Base-by-base conservation (phyloP, 2,888 invertebrate species). In the Tubulanus polymorphus region DNA sequence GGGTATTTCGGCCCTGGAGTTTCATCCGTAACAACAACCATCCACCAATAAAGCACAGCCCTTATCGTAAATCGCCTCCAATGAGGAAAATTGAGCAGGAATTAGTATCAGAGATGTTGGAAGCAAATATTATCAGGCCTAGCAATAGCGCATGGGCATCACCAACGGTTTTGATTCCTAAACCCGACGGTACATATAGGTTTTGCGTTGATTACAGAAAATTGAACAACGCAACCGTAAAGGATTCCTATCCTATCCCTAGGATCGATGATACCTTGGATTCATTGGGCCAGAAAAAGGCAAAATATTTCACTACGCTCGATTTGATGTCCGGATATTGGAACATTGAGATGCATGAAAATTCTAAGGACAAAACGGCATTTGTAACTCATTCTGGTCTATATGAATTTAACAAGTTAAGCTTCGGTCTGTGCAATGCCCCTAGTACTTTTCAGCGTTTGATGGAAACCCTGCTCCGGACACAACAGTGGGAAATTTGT, bases 391-490 rank as follows among this genome's bases (percentile, higher is more conserved):
- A 37, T 12, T 35, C 49, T 27, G 54, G 50, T 3, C 29, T 54
- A 10, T 58, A 51, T 46, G 58, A 58, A 29, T 49, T 27, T 51
- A 5, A 23, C 1, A 32, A 52, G 27, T 52, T 52, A 49, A 28
- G 52, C 18, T 55, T 53, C 46, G 51, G 53, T 26, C 27, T 52
- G n/a, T 29, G 29, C 1, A 51, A 46, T 25, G 48, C 48, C 23
- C 56, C 48, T 3, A 49, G 37, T 15, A 45, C 45, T 12, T 59
- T 59, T 27, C 53, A 59, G 32, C 20, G 58, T 10, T 29, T 55
- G 25, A 55, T 55, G 55, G 51, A 52, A 23, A 41, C 46, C 12
- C 48, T 51, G 30, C 51, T 52, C n/a, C 10, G 51, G 23, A 27
- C 47, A 18, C 51, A 51, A 35, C n/a, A n/a, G n/a, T 45, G 51